Evolutionary conservation across 2,888 invertebrate genomes (phyloP), one percentile per base, ranked within the genome.

Genomic region (Tryphoninae sp.): DNA sequence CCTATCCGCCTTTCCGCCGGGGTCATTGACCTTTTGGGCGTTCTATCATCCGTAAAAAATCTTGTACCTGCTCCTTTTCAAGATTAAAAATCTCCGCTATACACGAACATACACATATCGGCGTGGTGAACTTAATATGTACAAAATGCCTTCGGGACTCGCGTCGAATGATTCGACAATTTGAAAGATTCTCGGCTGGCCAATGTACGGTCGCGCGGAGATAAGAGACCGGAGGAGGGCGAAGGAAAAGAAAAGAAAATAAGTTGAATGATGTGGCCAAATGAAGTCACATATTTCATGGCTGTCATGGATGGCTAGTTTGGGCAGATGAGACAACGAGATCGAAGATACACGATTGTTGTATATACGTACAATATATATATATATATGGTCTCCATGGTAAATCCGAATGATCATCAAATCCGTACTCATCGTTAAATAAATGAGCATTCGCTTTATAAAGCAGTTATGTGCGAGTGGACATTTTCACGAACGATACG

Each of bases 261-360:
- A 76, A 69, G 69, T 69, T 42, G 77, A 58, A 78, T 73, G 77
- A 81, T 73, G 67, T 23, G 33, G 71, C 71, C 78, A 71, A 81
- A 74, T 78, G 69, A 69, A 81, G 73, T 74, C 58, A 81, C 77
- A 78, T 81, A 78, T 69, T 73, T 78, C 73, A 68, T 51, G 72
- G 13, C 77, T 73, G 77, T 73, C 73, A 62, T 42, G 53, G 74
- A 16, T 55, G 51, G 67, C 67, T 68, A 68, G 61, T 61, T 75
- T 62, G 19, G 40, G 33, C 59, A 23, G 80, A 80, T 77, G 77
- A 78, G 81, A 78, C 74, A 76, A 80, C 78, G 78, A 73, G 76
- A 82, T 84, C 78, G 69, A 69, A 81, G 78, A 80, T 69, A 74
- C 64, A 74, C 64, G 65, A 81, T 80, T 69, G 69, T 84, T 58